A percentile compares a stretch with the other conserved stretches of the same genome.
Conservation (phyloP, 1,140 invertebrate species). For the Brachionus plicatilis region DNA sequence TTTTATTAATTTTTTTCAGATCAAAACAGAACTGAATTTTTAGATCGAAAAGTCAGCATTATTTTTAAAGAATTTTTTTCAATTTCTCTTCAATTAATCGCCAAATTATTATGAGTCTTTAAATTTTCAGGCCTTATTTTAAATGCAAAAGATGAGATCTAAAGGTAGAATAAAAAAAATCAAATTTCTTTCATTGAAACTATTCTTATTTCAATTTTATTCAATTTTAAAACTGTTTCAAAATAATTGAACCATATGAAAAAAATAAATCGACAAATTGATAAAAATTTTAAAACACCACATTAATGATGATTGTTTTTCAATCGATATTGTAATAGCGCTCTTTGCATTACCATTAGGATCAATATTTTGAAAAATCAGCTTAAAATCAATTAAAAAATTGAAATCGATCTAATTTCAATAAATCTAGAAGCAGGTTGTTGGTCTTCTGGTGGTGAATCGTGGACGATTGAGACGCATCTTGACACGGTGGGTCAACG, state of each 20-base stretch:
- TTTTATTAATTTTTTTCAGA: too few relatives aligned
- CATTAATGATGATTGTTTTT: not conserved
- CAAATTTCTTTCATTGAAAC: constrained; percentile 22
- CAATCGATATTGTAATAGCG: not conserved
- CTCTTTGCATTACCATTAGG: not conserved
- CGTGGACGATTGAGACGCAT: constrained; percentile 57
- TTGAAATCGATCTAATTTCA: constrained; percentile 15
- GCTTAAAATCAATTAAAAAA: not conserved
- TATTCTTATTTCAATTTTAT: constrained; percentile 24
- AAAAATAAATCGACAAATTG: not conserved
- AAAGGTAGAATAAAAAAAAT: not conserved
- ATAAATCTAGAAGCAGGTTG: constrained; percentile 60
- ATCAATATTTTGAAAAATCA: not conserved
- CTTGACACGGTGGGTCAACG: constrained; percentile 84
- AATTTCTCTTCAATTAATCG: too few relatives aligned
- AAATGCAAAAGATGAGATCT: not conserved
- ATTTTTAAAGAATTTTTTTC: too few relatives aligned
- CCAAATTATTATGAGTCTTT: too few relatives aligned
- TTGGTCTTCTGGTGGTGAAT: constrained; percentile 74
- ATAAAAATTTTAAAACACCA: not conserved
- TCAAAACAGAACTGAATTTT: too few relatives aligned
- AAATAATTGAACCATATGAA: not conserved
- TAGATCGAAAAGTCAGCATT: too few relatives aligned
- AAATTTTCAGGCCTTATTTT: too few relatives aligned
- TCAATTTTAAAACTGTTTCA: constrained; percentile 18